Percentiles rank a stretch among this genome's conserved stretches.
Conservation (phyloP, 2,113 vertebrate genomes). For the Okapia johnstoni region DNA sequence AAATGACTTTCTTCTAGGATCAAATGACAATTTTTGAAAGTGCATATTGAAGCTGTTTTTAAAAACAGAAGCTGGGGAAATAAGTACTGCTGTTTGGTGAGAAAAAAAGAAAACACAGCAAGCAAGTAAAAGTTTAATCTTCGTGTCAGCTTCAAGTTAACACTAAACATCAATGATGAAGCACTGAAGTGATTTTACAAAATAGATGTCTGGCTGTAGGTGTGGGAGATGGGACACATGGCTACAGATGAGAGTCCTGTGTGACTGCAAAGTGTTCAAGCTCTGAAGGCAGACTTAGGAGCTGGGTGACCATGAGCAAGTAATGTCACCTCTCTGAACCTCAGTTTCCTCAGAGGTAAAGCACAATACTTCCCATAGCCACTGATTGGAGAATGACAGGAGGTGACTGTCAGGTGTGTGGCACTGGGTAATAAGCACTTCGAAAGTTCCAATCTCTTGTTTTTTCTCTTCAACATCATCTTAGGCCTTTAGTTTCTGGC, state of each 20-base stretch:
- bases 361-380: background rate
- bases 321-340: background rate
- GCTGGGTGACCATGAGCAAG: background rate
- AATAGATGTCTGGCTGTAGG: background rate
- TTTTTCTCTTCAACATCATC: background rate
- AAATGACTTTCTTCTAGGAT: slow-evolving; percentile 43
- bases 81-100: background rate
- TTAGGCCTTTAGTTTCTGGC: background rate
- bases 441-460: background rate
- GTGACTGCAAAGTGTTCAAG: background rate
- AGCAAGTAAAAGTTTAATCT: background rate
- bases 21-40: slow-evolving; percentile 42
- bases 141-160: background rate
- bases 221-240: background rate
- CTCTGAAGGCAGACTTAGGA: background rate
- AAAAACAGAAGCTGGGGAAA: slow-evolving; percentile 15
- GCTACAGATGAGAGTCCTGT: background rate
- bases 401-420: background rate
- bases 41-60: background rate
- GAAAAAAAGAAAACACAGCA: slow-evolving; percentile 10
- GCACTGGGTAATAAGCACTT: background rate
- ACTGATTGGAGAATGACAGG: background rate
- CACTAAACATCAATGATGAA: background rate
- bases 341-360: background rate
- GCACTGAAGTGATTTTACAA: background rate